phyloP scores from a whole-genome alignment of 53 echinoderm and acorn worm genomes.

The Echinometra lucunter region DNA sequence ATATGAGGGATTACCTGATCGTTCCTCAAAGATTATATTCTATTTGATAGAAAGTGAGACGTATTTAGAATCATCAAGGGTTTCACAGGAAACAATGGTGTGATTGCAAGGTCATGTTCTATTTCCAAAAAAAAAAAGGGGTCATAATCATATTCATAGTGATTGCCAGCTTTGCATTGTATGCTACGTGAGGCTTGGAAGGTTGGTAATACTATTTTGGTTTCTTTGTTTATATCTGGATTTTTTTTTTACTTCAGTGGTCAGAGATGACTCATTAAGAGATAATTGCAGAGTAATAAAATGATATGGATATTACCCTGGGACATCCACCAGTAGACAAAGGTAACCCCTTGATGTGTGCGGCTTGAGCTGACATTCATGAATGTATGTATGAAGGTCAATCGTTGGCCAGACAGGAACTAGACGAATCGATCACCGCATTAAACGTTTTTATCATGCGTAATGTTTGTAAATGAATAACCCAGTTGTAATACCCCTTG shows the following conservation, averaged over 20 bases:
- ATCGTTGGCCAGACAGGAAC: constrained; percentile 38
- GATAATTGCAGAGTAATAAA: constrained; percentile 38
- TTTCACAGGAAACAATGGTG: constrained; percentile 20
- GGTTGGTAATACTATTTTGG: background rate
- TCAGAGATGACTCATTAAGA: background rate
- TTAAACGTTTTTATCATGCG: constrained; percentile 8
- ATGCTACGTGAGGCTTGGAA: constrained; percentile 4
- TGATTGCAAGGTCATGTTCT: constrained; percentile 16
- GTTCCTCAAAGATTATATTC: constrained; percentile 8
- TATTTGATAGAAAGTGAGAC: constrained; percentile 7
- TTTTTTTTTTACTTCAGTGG: background rate
- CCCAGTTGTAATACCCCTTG: constrained; percentile 23
- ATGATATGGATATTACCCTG: background rate
- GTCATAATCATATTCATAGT: background rate
- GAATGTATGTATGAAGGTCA: constrained; percentile 22
- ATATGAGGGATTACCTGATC: background rate
- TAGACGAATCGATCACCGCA: background rate
- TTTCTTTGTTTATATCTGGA: background rate
- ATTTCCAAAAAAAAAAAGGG: background rate
- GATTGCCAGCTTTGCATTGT: background rate
- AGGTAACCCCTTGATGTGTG: background rate
- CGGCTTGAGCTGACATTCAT: background rate
- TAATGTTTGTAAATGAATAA: constrained; percentile 53
- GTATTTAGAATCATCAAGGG: constrained; percentile 31
- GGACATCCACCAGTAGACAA: background rate